Base-by-base conservation (phyloP, 2,797 vertebrate species). In the Crenuchus spilurus region DNA sequence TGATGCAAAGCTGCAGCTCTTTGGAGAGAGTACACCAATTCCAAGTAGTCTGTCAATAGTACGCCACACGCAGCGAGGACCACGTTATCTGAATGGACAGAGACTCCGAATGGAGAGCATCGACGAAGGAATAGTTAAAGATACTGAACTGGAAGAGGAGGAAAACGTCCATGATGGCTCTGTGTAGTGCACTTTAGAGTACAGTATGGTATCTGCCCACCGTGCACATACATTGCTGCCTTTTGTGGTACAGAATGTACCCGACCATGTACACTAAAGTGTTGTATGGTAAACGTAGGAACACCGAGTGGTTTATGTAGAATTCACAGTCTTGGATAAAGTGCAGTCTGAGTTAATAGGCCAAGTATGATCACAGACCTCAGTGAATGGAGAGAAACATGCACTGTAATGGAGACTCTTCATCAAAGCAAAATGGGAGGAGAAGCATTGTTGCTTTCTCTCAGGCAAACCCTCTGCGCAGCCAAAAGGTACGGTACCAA, bases 81-180 rank as follows among this genome's bases (percentile, higher is more conserved):
- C 89, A 74, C 92, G 95, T 18, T 92, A 93, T 75, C 92, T 92
- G 4, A 89, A 91, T 2, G 92, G 91, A 33, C 95, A 97, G 85
- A 94, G 95, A 86, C 91, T 96, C 68, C 92, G 94, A 82, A 80
- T 99, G 88, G 95, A 98, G 86, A 99, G 97, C 81, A 99, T 99
- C 0, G 95, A 98, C 42, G 98, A 99, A 90, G 98, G 96, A 65
- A 95, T 93, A 2, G 81, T 95, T 62, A 95, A 88, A 75, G 92
- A 94, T 7, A 86, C 92, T 84, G 66, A 86, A 0, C 44, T 33
- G 35, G 85, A 90, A 54, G 82, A 86, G 16, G 78, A 82, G 48
- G 76, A 74, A 52, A 55, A 78, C 39, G 26, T 52, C 20, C 39
- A 48, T 28, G 66, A 76, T 82, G 83, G 85, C 16, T 48, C 33